Conservation (phyloP, 64 coral and sea anemone species). For the Montipora foliosa region DNA sequence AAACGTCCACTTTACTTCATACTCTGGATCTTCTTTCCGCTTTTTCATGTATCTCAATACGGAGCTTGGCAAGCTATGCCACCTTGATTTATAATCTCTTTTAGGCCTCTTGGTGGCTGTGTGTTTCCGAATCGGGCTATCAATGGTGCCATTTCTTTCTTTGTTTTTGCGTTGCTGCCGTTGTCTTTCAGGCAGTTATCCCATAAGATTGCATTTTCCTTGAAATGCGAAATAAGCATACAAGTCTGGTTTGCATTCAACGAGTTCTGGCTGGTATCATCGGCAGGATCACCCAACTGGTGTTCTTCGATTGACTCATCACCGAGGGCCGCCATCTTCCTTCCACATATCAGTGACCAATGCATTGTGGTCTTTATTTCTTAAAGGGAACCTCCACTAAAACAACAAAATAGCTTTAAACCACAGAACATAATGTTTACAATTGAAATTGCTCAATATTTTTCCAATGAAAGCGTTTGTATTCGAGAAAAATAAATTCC, state of each 20-base stretch:
- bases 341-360: too few species aligned
- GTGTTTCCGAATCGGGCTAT: conserved; percentile 4
- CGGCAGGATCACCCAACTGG: too few species aligned
- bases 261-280: too few species aligned
- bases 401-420: too few species aligned
- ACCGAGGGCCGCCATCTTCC: too few species aligned
- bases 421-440: too few species aligned
- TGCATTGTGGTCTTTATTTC: background rate
- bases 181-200: conserved; percentile 15
- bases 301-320: too few species aligned
- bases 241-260: too few species aligned
- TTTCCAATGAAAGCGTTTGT: too few species aligned
- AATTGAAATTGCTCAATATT: too few species aligned
- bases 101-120: conserved; percentile 13
- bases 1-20: conserved; percentile 1
- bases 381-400: too few species aligned
- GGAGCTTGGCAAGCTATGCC: conserved; percentile 14
- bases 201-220: background rate
- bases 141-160: conserved; percentile 50
- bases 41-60: conserved; percentile 34
- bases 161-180: background rate
- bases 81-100: conserved; percentile 19
- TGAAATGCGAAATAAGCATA: background rate
- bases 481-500: too few species aligned
- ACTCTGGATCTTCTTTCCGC: conserved; percentile 1